phyloP scores from a whole-genome alignment of 2,797 vertebrate species.

The Sebastes baramenuke region DNA sequence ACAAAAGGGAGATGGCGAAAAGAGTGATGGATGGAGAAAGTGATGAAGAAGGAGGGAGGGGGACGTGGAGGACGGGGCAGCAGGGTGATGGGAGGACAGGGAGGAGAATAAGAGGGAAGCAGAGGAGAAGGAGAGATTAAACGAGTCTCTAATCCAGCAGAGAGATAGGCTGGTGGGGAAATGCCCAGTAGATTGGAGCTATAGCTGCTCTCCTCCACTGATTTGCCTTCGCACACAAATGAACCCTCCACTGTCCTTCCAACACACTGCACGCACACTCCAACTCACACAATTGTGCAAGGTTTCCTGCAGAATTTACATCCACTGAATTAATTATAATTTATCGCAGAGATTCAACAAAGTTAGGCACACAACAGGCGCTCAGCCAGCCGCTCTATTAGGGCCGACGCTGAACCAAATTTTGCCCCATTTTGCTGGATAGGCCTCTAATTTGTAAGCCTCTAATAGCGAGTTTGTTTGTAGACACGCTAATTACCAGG shows the following conservation, averaged over 20 bases:
- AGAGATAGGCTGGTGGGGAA: conserved; percentile 58
- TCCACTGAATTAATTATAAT: conserved; percentile 33
- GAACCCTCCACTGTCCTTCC: conserved; percentile 36
- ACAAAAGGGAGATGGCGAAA: conserved; percentile 47
- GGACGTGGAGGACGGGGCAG: conserved; percentile 19
- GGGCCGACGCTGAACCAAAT: conserved; percentile 37
- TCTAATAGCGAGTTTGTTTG: conserved; percentile 63
- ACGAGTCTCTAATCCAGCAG: conserved; percentile 72
- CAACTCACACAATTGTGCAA: conserved; percentile 13
- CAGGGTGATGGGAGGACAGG: conserved; percentile 63
- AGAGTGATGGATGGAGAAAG: conserved; percentile 63
- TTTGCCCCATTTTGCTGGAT: conserved; percentile 46
- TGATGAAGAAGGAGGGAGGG: conserved; percentile 47
- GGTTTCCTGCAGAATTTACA: conserved; percentile 35
- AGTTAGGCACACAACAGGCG: conserved; percentile 13
- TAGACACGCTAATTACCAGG: conserved; percentile 53
- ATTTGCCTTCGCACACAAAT: conserved; percentile 48
- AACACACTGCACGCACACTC: conserved; percentile 13
- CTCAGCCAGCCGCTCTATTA: conserved; percentile 26
- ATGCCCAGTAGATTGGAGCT: conserved; percentile 63
- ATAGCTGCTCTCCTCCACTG: conserved; percentile 45
- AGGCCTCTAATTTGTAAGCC: conserved; percentile 52
- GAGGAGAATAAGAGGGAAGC: conserved; percentile 22
- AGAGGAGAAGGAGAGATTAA: conserved; percentile 61
- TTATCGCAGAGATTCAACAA: conserved; percentile 26